Evolutionary conservation across 2,888 invertebrate species (phyloP), one percentile per base, ranked within the genome.

Genomic region (Aelia acuminata): DNA sequence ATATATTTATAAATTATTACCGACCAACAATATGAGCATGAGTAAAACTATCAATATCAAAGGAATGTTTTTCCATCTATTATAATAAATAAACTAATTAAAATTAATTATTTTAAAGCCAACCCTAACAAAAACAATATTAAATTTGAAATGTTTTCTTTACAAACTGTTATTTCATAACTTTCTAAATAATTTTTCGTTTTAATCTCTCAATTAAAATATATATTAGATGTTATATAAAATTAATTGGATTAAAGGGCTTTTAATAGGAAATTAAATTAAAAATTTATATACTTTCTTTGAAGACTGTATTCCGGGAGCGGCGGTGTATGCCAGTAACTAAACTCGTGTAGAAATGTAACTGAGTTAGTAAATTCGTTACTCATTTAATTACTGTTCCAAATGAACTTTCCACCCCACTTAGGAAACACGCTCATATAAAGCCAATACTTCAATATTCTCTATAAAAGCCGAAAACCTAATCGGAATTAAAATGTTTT

Each of bases 361-460:
- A 70, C 35, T 35, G 35, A 70, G 63, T 70, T 70, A 70, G 18
- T 70, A 70, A 70, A 35, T 70, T 70, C 63, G 63, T 70, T 70
- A 70, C 63, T 70, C 63, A 70, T 70, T 70, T 70, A 70, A 70
- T 70, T 70, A 70, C 35, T 35, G 31, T 35, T 35, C 31, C 31
- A 70, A 70, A 70, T 70, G 63, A 70, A 70, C 35, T 70, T 70
- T 35, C 63, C 18, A 35, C 18, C 18, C 31, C 63, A 70, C 63
- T 70, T 70, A 70, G 35, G 35, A 35, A 35, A 8, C 63, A 35
- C 63, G 63, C 31, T 35, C 63, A 70, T 35, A 70, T 70, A 70
- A 70, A 70, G 35, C 63, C 63, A 70, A 70, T 70, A 70, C 63
- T 35, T 31, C 63, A 70, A 70, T 70, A 70, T 70, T 70, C 63